Evolutionary conservation across 1,140 invertebrate species (phyloP), one percentile per base, ranked within the genome.

Genomic region (Monomorium pharaonis): DNA sequence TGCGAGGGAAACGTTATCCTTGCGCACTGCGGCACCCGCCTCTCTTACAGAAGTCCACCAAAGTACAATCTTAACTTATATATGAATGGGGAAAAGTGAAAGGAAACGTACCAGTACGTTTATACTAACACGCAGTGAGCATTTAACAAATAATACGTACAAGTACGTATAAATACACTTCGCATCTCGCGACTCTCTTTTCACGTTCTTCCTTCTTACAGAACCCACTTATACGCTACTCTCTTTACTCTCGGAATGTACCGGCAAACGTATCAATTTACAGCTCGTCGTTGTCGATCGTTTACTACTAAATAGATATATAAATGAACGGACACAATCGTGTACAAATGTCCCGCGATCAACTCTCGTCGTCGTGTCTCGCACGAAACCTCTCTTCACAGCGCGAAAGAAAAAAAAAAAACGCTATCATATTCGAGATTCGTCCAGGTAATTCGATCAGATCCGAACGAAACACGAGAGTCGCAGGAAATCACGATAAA

Each of bases 41-140:
- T 60, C 51, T 58, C 51, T 62, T 37, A 54, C 44, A 75, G 27
- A 49, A 75, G 47, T 60, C n/a, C 30, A 77, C 44, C 54, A n/a
- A 63, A 54, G 21, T 84, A 47, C 42, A 83, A 27, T 33, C 75
- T 72, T 44, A 65, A 16, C 27, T 30, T 37, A 77, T 77, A 16
- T 42, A 27, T 56, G 78, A 76, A 90, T 33, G 14, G 24, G 10
- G 77, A 90, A 49, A 30, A 47, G 4, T n/a, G n/a, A 58, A 58
- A 44, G 14, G 0, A 70, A 94, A 94, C 93, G 92, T 94, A 94
- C 92, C 92, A 94, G 94, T 94, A 94, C 92, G 94, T 94, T 93
- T 92, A 67, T 24, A 85, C 87, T 90, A 92, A 92, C 88, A 92
- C 63, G 63, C n/a, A 75, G 89, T 91, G 92, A 92, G 91, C 91